These are phyloP conservation scores for Mongoloraphidia duomilia DNA, from an alignment of 2,888 invertebrate genomes.

Conservation along the genomic window DNA sequence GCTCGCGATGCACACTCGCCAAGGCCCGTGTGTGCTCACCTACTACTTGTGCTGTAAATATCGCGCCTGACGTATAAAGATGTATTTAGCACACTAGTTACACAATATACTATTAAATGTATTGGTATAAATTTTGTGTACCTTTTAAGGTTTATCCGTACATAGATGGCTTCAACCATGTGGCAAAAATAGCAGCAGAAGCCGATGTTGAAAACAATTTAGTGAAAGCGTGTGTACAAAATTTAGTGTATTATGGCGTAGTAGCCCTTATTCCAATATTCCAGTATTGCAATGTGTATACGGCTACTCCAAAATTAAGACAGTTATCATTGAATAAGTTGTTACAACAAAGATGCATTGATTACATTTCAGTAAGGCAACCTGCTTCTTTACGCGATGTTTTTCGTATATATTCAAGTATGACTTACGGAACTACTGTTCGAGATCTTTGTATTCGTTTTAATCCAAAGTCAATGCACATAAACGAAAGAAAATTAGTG, in stretches of 20 bases:
- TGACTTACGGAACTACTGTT: slow-evolving; percentile 56
- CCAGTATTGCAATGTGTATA: slow-evolving; percentile 52
- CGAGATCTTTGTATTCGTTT: slow-evolving; percentile 51
- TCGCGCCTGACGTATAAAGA: too few species aligned
- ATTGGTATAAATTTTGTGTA: background rate
- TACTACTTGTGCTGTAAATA: too few species aligned
- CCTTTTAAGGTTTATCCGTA: slow-evolving; percentile 56
- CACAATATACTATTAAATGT: too few species aligned
- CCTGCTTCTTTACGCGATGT: slow-evolving; percentile 39
- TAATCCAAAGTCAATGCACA: slow-evolving; percentile 57
- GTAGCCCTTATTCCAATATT: slow-evolving; percentile 44
- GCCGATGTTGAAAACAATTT: slow-evolving; percentile 87
- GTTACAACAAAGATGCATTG: slow-evolving; percentile 35
- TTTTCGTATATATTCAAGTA: slow-evolving; percentile 47
- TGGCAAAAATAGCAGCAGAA: slow-evolving; percentile 75
- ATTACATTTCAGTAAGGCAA: slow-evolving; percentile 33
- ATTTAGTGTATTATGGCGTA: slow-evolving; percentile 66
- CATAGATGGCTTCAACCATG: slow-evolving; percentile 86
- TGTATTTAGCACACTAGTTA: too few species aligned
- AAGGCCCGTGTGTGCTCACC: too few species aligned
- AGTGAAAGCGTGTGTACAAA: slow-evolving; percentile 88
- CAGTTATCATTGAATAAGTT: slow-evolving; percentile 33
- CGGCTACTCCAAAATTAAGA: slow-evolving; percentile 40
- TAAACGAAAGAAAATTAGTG: slow-evolving; percentile 69
- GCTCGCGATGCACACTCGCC: too few species aligned